Evolutionary conservation across 2,113 vertebrate genomes (phyloP).

Genomic region (Petrocephalus zakoni): DNA sequence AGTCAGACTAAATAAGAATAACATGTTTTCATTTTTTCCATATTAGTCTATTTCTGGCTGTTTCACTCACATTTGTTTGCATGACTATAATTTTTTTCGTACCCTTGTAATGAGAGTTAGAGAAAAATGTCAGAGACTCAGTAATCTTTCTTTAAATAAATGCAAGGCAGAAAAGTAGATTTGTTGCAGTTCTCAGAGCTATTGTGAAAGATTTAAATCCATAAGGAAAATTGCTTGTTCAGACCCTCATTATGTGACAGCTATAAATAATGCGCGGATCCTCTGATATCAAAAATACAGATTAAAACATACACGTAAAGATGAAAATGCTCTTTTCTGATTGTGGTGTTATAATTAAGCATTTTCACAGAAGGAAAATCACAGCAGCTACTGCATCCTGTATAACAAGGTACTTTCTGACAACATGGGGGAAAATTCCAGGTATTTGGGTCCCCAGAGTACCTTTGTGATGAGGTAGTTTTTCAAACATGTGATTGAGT

Average conservation of each 20-base stretch:
- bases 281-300: not conserved
- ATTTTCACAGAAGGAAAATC: slow-evolving; percentile 5
- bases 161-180: not conserved
- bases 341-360: slow-evolving; percentile 8
- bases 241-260: not conserved
- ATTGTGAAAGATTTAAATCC: not conserved
- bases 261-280: not conserved
- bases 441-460: not conserved
- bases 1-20: not conserved
- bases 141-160: not conserved
- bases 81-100: not conserved
- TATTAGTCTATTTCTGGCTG: not conserved
- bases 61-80: not conserved
- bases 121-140: not conserved
- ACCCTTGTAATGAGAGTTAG: not conserved
- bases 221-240: not conserved
- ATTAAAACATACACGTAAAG: not conserved
- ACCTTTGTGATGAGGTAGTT: not conserved
- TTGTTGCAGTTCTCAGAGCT: not conserved
- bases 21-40: not conserved
- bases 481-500: not conserved
- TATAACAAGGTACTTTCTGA: slow-evolving; percentile 7
- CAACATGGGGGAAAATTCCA: not conserved
- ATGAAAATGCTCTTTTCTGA: not conserved
- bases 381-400: not conserved